Evolutionary conservation across 1,140 invertebrate genomes (phyloP).

Genomic region (Papilio polyxenes): DNA sequence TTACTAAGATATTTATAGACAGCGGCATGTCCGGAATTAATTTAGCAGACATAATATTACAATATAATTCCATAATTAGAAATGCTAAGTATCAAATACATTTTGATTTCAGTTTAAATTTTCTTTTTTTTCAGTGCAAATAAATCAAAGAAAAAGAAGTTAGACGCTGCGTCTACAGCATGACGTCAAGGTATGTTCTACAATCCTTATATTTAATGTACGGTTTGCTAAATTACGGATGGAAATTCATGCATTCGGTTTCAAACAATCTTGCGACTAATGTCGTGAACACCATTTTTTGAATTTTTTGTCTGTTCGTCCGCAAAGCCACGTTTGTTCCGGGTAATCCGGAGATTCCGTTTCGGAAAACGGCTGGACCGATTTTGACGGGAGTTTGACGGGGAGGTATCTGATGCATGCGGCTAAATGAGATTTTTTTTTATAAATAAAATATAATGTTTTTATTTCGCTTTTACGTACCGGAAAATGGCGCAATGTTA

Average conservation of each 20-base stretch:
- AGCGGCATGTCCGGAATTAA: constrained; percentile 3
- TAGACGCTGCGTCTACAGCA: constrained; percentile 44
- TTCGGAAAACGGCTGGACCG: no score
- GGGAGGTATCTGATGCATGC: no score
- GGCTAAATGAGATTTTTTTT: no score
- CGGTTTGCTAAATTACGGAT: not conserved
- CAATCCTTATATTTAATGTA: not conserved
- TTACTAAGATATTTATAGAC: constrained; percentile 6
- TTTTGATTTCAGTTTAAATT: not conserved
- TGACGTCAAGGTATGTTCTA: constrained; percentile 65
- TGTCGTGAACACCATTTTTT: not conserved
- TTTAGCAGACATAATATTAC: not conserved
- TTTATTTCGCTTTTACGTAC: no score
- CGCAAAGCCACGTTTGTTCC: no score
- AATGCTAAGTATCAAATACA: not conserved
- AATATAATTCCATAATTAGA: no score
- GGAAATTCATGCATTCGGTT: not conserved
- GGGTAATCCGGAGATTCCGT: no score
- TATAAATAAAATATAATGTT: no score
- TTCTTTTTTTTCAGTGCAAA: constrained; percentile 54
- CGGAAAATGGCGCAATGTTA: no score
- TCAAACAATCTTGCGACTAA: constrained; percentile 8
- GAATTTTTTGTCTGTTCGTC: no score
- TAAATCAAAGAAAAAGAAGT: constrained; percentile 35
- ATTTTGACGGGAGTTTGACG: no score